Percentiles rank a stretch among this genome's conserved stretches.
Conservation (phyloP, 2,797 vertebrate species). For the Anguilla marmorata region DNA sequence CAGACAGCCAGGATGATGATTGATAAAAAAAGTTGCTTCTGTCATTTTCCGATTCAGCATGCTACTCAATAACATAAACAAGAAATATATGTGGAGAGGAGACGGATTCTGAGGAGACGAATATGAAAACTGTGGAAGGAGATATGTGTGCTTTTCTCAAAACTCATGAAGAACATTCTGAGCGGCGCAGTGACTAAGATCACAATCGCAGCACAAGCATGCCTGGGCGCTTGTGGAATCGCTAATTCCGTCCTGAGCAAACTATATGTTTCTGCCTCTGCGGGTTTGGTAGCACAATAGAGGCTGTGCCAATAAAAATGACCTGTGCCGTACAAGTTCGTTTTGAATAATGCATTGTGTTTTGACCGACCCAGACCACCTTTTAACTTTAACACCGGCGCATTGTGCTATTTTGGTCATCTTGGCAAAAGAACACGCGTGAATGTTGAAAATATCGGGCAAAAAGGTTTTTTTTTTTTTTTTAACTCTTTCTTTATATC, state of each 20-base stretch:
- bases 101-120: not conserved
- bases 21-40: not conserved
- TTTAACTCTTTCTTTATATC: not conserved
- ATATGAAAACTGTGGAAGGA: not conserved
- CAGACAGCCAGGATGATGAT: not conserved
- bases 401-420: not conserved
- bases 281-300: not conserved
- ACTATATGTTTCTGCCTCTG: not conserved
- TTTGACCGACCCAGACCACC: not conserved
- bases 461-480: not conserved
- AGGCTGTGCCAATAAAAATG: not conserved
- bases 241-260: not conserved
- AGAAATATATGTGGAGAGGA: not conserved
- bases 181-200: not conserved
- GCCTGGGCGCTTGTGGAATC: not conserved
- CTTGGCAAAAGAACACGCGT: not conserved
- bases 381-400: not conserved
- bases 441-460: not conserved
- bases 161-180: not conserved
- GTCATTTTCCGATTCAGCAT: not conserved
- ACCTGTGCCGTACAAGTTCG: not conserved
- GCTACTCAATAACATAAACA: conserved; percentile 13
- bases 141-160: not conserved
- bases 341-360: not conserved
- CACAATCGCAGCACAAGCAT: not conserved